phyloP scores from a whole-genome alignment of 2,888 invertebrate species.

The Cryptus viduatorius region DNA sequence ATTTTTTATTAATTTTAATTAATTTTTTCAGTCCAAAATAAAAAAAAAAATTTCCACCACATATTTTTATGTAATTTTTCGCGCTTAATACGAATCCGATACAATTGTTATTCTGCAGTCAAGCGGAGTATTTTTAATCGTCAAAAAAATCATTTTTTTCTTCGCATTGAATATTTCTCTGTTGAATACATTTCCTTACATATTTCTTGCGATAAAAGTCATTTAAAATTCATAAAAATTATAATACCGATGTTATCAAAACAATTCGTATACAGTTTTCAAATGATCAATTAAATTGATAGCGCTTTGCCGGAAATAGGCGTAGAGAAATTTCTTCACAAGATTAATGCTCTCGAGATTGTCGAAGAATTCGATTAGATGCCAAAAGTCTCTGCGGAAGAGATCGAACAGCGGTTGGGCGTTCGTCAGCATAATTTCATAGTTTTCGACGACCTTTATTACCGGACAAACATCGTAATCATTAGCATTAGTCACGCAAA shows the following conservation, averaged over 20 bases:
- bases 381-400: slow-evolving; percentile 15
- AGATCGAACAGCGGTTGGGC: slow-evolving; percentile 25
- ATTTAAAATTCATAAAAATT: too few species aligned
- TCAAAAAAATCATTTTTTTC: too few species aligned
- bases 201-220: too few species aligned
- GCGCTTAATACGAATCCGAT: too few species aligned
- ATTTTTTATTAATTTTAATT: too few species aligned
- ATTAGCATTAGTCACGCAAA: neutral
- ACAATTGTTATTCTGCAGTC: too few species aligned
- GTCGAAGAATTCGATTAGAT: slow-evolving; percentile 2
- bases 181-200: too few species aligned
- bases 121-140: too few species aligned
- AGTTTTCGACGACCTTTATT: slow-evolving; percentile 15
- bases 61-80: too few species aligned
- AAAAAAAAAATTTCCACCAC: too few species aligned
- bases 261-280: slow-evolving; percentile 51
- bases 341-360: slow-evolving; percentile 30
- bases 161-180: too few species aligned
- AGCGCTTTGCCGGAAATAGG: slow-evolving; percentile 48
- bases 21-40: too few species aligned
- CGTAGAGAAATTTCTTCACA: slow-evolving; percentile 34
- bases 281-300: slow-evolving; percentile 49
- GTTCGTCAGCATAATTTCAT: slow-evolving; percentile 24
- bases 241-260: neutral
- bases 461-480: neutral